These are phyloP conservation scores for Blastobasis lacticolella DNA, from an alignment of 2,888 invertebrate species.

Conservation along the genomic window DNA sequence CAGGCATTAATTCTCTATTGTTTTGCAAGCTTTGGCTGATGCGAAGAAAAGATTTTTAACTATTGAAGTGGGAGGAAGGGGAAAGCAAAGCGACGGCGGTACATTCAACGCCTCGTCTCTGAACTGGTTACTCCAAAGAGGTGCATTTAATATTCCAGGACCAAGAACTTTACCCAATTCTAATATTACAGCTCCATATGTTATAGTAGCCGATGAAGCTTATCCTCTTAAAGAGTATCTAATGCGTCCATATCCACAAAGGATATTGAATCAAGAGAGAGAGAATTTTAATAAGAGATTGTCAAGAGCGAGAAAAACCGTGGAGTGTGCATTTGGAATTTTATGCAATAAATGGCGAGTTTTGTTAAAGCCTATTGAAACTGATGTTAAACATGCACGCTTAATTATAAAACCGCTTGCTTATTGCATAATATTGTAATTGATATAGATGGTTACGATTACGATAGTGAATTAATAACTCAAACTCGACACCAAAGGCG, in stretches of 20 bases:
- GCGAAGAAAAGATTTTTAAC: slow-evolving; percentile 11
- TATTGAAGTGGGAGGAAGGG: slow-evolving; percentile 15
- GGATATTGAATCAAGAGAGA: slow-evolving; percentile 4
- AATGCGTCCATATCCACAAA: slow-evolving; percentile 13
- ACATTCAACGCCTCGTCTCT: slow-evolving; percentile 13
- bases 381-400: slow-evolving; percentile 18
- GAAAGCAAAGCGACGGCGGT: slow-evolving; percentile 13
- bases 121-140: slow-evolving; percentile 10
- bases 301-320: slow-evolving; percentile 10
- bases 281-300: slow-evolving; percentile 15
- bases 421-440: slow-evolving; percentile 21
- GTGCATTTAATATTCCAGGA: slow-evolving; percentile 4
- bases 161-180: slow-evolving; percentile 6
- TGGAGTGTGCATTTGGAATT: slow-evolving; percentile 18
- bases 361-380: slow-evolving; percentile 17
- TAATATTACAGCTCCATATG: slow-evolving; percentile 4
- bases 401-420: slow-evolving; percentile 17
- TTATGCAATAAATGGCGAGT: slow-evolving; percentile 6
- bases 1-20: slow-evolving; percentile 11
- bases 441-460: slow-evolving; percentile 16
- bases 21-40: slow-evolving; percentile 14
- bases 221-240: slow-evolving; percentile 16
- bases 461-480: too few relatives aligned
- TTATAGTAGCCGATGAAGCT: slow-evolving; percentile 15
- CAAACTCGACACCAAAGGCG: too few relatives aligned